Conservation (phyloP, 2,888 invertebrate species). For the Geotrupes spiniger region DNA sequence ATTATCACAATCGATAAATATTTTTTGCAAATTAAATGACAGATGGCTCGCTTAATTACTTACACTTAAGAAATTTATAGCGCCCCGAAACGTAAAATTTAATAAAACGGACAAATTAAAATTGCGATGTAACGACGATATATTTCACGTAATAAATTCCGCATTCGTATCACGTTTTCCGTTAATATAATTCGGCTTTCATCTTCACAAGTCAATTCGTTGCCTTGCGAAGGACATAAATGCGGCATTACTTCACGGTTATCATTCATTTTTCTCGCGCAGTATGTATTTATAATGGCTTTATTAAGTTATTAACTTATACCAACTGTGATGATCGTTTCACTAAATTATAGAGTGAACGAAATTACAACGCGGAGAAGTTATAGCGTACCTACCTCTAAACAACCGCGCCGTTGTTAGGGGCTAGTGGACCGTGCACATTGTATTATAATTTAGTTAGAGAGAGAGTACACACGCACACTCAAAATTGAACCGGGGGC, state of each 20-base stretch:
- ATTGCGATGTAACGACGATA: too few relatives aligned
- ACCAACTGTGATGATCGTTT: conserved; percentile 45
- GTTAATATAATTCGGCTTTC: conserved; percentile 2
- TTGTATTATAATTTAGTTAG: conserved; percentile 33
- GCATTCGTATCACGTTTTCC: neutral
- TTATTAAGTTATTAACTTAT: conserved; percentile 46
- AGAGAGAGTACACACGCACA: conserved; percentile 12
- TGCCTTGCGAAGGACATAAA: neutral
- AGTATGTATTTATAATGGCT: conserved; percentile 28
- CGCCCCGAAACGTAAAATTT: too few relatives aligned
- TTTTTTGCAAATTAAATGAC: too few relatives aligned
- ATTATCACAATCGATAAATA: too few relatives aligned
- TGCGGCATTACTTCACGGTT: neutral
- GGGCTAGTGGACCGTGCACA: conserved; percentile 22
- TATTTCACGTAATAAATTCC: too few relatives aligned
- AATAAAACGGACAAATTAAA: too few relatives aligned
- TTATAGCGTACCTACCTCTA: conserved; percentile 30
- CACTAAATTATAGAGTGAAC: conserved; percentile 41
- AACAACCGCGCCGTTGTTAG: conserved; percentile 35
- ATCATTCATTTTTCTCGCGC: conserved; percentile 5
- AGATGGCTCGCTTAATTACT: too few relatives aligned
- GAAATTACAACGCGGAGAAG: conserved; percentile 34
- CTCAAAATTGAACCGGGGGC: conserved; percentile 37
- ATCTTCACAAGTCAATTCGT: conserved; percentile 4
- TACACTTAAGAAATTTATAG: too few relatives aligned